Evolutionary conservation across 2,888 invertebrate species (phyloP).

Genomic region (Acronicta psi): DNA sequence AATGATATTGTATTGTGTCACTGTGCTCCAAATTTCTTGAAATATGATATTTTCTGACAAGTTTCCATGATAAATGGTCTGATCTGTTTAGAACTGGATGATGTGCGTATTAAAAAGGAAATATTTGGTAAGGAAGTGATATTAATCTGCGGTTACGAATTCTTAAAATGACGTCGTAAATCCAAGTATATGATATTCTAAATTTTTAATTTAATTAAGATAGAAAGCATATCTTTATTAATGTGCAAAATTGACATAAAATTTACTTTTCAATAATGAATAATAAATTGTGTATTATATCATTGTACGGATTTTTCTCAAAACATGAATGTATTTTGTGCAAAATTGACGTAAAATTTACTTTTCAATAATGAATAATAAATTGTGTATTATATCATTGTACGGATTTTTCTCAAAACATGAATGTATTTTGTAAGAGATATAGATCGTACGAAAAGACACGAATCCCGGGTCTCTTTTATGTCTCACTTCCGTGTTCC

Average conservation of each 20-base stretch:
- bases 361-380: not conserved
- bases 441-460: slow-evolving; percentile 6
- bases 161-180: slow-evolving; percentile 17
- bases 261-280: not conserved
- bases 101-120: slow-evolving; percentile 17
- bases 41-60: slow-evolving; percentile 39
- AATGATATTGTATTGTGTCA: slow-evolving; percentile 43
- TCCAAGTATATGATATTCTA: slow-evolving; percentile 32
- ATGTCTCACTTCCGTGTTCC: slow-evolving; percentile 6
- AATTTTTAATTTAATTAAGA: slow-evolving; percentile 32
- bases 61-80: slow-evolving; percentile 24
- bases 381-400: no score
- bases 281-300: not conserved
- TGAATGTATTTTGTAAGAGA: not conserved
- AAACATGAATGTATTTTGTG: no score
- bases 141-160: slow-evolving; percentile 26
- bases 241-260: slow-evolving; percentile 9
- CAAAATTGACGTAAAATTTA: slow-evolving; percentile 7
- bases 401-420: slow-evolving; percentile 26
- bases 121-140: slow-evolving; percentile 41
- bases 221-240: slow-evolving; percentile 31
- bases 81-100: slow-evolving; percentile 4
- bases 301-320: no score
- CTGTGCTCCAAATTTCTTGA: slow-evolving; percentile 26
- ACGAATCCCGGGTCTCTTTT: not conserved